These are phyloP conservation scores for Pseudomugil tenellus DNA, from an alignment of 2,797 vertebrate genomes.

Conservation along the genomic window DNA sequence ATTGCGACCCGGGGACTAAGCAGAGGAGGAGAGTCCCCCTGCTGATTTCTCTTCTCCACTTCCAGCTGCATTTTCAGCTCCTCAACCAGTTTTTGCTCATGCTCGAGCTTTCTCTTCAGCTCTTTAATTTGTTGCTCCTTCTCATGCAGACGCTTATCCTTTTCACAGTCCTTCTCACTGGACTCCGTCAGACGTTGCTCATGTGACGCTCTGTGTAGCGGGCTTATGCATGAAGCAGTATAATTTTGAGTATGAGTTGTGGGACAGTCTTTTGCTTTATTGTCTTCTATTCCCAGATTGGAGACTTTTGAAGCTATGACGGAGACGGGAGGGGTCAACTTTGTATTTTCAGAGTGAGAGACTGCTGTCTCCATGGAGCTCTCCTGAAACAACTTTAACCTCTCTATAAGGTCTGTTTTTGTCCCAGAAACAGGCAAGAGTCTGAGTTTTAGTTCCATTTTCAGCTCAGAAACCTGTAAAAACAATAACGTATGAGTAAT, in stretches of 20 bases:
- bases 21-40: slow-evolving; percentile 61
- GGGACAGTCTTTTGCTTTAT: slow-evolving; percentile 76
- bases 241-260: slow-evolving; percentile 70
- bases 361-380: slow-evolving; percentile 55
- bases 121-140: slow-evolving; percentile 97
- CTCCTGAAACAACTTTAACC: slow-evolving; percentile 90
- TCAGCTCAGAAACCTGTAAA: slow-evolving; percentile 93
- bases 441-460: slow-evolving; percentile 92
- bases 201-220: slow-evolving; percentile 62
- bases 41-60: slow-evolving; percentile 91
- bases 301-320: slow-evolving; percentile 89
- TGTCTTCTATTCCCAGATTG: slow-evolving; percentile 85
- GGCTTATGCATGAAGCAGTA: slow-evolving; percentile 46
- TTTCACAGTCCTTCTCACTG: slow-evolving; percentile 88
- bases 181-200: slow-evolving; percentile 77
- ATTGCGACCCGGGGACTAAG: slow-evolving; percentile 56
- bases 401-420: slow-evolving; percentile 94
- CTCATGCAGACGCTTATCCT: slow-evolving; percentile 93
- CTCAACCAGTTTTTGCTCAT: slow-evolving; percentile 95
- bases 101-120: slow-evolving; percentile 93
- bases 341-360: slow-evolving; percentile 71
- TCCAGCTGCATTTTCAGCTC: slow-evolving; percentile 95
- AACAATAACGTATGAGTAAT: slow-evolving; percentile 19
- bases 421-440: slow-evolving; percentile 95
- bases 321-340: slow-evolving; percentile 87